These are phyloP conservation scores for Rhopilema esculentum DNA, from an alignment of 30 jellyfish, hydroid and myxozoan species.

Conservation along the genomic window DNA sequence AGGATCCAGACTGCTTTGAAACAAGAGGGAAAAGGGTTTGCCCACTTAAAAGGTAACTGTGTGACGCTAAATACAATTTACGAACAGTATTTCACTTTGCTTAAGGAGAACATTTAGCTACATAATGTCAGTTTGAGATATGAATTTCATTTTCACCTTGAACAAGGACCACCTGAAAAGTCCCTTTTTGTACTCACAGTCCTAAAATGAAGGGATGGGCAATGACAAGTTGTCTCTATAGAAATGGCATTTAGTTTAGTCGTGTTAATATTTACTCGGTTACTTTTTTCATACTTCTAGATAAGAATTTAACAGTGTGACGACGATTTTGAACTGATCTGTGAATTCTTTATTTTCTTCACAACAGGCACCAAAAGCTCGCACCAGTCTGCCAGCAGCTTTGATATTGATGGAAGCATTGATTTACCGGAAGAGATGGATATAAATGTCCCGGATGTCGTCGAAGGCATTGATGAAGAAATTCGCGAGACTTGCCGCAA, in stretches of 20 bases:
- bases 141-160: no score
- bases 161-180: no score
- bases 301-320: no score
- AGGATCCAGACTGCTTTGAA: conserved; percentile 17
- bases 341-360: neutral
- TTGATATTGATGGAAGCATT: conserved; percentile 17
- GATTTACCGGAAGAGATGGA: conserved; percentile 51
- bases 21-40: conserved; percentile 34
- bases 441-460: conserved; percentile 41
- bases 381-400: neutral
- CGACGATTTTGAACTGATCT: no score
- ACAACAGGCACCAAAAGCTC: neutral
- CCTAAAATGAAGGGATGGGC: no score
- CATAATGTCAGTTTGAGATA: no score
- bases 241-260: no score
- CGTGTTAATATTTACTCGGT: no score
- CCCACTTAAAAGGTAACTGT: conserved; percentile 30
- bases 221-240: no score
- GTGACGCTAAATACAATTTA: neutral
- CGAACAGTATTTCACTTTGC: neutral
- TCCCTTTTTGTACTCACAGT: no score
- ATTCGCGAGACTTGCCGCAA: conserved; percentile 15
- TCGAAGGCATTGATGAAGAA: conserved; percentile 11
- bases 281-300: no score
- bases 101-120: neutral